Evolutionary conservation across 2,888 invertebrate species (phyloP), one percentile per base, ranked within the genome.

Genomic region (Pseudococcus longispinus): DNA sequence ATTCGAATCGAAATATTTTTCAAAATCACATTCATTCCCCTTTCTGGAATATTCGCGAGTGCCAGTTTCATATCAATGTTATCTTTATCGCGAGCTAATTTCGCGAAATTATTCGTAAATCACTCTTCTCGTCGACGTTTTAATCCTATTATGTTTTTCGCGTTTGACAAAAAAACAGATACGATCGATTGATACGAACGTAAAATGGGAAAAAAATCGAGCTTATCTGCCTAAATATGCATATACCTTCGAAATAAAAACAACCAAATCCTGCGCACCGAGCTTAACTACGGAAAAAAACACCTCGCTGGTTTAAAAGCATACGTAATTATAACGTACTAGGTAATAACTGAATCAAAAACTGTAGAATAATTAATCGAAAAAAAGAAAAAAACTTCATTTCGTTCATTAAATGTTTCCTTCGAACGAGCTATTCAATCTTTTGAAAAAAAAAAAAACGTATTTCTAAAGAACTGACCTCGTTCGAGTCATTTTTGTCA

Each of bases 391-490:
- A 37, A 70, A 29, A 70, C 18, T 70, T 70, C 29, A 70, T 70
- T 60, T 60, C 60, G 60, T 60, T 70, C 70, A 70, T 70, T 70
- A 70, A 70, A 70, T 70, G 70, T 70, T 29, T 70, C 70, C 70
- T 70, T 70, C 70, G 32, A 70, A 70, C 29, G 8, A 11, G 70
- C 70, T 70, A 70, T 70, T 70, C 70, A 70, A 29, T 70, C 70
- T 29, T 29, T 29, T 70, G 4, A 29, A 70, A 29, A 70, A 70
- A 11, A 37, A 37, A 70, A 29, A 70, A 70, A 11, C 5, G 9
- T 37, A 70, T 70, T 70, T 70, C 29, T 70, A 70, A 70, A 70
- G 70, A 29, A 70, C 70, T 70, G 70, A 70, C 70, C 70, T 70
- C 70, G 29, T 70, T 70, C 29, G 70, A 70, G 70, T 70, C 26